A percentile compares a stretch with the other conserved stretches of the same genome.
These are phyloP conservation scores for Ctenosaura bakeri DNA, from an alignment of 2,797 vertebrate species.

Conservation along the genomic window DNA sequence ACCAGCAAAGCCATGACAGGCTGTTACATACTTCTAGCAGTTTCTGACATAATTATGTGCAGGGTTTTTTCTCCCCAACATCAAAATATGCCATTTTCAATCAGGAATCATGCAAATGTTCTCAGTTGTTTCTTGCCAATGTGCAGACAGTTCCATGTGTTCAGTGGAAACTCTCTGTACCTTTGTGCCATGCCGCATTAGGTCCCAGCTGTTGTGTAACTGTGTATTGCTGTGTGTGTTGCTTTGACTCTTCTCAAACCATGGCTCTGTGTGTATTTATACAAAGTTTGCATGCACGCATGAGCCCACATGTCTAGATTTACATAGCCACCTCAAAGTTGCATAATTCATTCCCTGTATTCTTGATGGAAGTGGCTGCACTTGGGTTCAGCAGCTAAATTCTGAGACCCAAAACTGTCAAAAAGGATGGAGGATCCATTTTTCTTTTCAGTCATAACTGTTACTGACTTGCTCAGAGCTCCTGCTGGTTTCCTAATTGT, in stretches of 20 bases:
- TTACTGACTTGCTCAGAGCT: neutral
- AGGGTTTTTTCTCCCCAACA: neutral
- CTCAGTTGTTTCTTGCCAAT: neutral
- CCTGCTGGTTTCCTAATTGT: neutral
- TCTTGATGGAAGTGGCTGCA: slow-evolving; percentile 9
- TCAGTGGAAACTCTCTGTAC: neutral
- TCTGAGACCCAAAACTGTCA: neutral
- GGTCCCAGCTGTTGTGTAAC: neutral
- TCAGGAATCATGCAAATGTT: neutral
- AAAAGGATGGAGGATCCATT: neutral
- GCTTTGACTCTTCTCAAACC: neutral
- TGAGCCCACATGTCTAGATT: neutral
- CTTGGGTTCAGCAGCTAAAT: neutral
- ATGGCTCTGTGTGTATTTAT: neutral
- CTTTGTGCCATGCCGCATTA: neutral
- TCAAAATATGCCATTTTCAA: slow-evolving; percentile 22
- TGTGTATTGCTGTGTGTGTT: neutral
- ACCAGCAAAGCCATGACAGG: neutral
- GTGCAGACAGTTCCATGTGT: neutral
- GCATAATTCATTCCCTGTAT: slow-evolving; percentile 35
- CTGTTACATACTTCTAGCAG: neutral
- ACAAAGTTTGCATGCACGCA: neutral
- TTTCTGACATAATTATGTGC: slow-evolving; percentile 28
- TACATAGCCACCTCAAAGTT: neutral
- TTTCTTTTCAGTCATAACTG: slow-evolving; percentile 30